A percentile compares a stretch with the other conserved stretches of the same genome.
These are phyloP conservation scores for Nixonia krombeini DNA, from an alignment of 1,140 invertebrate genomes.

Conservation along the genomic window DNA sequence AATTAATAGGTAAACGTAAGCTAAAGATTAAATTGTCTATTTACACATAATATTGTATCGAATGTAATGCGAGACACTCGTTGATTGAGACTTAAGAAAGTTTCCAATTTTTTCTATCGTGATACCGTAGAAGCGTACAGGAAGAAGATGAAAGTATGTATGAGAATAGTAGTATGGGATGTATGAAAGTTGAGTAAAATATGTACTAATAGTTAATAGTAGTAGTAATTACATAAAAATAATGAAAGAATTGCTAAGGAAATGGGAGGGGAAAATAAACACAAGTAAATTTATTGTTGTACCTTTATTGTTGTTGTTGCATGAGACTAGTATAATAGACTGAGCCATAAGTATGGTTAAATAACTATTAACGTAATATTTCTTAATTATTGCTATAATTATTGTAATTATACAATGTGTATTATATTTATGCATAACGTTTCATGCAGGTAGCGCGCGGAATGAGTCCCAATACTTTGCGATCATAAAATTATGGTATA, in stretches of 20 bases:
- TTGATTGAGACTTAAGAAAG: slow-evolving; percentile 18
- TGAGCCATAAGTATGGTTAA: slow-evolving; percentile 65
- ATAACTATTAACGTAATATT: slow-evolving; percentile 66
- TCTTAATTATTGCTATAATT: slow-evolving; percentile 67
- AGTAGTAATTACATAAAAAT: slow-evolving; percentile 11
- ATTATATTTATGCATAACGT: slow-evolving; percentile 66
- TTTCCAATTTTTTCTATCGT: slow-evolving; percentile 53
- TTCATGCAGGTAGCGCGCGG: slow-evolving; percentile 59
- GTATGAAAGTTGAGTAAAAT: slow-evolving; percentile 33
- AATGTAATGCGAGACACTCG: neutral
- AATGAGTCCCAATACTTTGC: slow-evolving; percentile 56
- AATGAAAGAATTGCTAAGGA: slow-evolving; percentile 4
- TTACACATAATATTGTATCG: slow-evolving; percentile 54
- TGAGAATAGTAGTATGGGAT: slow-evolving; percentile 31
- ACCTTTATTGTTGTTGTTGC: slow-evolving; percentile 69
- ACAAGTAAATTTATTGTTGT: slow-evolving; percentile 67
- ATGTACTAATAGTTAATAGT: slow-evolving; percentile 21
- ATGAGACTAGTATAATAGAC: slow-evolving; percentile 69
- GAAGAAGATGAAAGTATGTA: slow-evolving; percentile 26
- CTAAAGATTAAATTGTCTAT: slow-evolving; percentile 51
- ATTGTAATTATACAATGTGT: slow-evolving; percentile 60
- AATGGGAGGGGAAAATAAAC: slow-evolving; percentile 34
- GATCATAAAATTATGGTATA: too few relatives aligned
- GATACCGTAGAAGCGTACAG: slow-evolving; percentile 12
- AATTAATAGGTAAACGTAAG: slow-evolving; percentile 44